Evolutionary conservation across 30 jellyfish, hydroid and myxozoan genomes (phyloP), one percentile per base, ranked within the genome.

Genomic region (Clytia hemisphaerica): DNA sequence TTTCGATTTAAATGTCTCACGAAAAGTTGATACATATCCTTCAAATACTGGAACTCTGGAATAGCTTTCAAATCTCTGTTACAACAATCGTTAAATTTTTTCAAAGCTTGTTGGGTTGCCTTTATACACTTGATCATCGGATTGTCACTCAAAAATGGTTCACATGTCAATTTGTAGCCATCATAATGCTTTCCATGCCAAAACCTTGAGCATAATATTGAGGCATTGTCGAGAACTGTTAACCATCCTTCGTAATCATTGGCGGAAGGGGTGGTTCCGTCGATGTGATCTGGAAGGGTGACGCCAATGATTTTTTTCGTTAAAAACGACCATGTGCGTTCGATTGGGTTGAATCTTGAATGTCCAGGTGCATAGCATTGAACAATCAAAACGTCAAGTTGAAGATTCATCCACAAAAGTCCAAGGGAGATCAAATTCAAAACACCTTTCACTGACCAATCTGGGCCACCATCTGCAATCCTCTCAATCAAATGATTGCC

Each of bases 401-500:
- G 1, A 16, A n/a, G 10, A 14, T 51, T 22, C 28, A 14, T n/a
- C 30, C 66, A 51, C 21, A 51, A 22, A 22, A 51, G 28, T 14
- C 66, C 66, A 22, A 51, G 21, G 15, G 28, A 51, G 30, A 51
- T 51, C 10, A 51, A 51, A 22, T 51, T 51, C 15, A 51, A 10
- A 22, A 0, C 31, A 10, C 66, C 66, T 51, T 51, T 51, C 66
- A 51, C 21, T 14, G 0, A 51, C 66, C 66, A 51, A 22, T 51
- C 66, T 0, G 66, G 66, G 18, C 66, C 66, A 51, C 66, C 66
- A 24, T 51, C 65, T 7, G 65, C 65, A 9, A 50, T 50, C n/a
- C n/a, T n/a, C n/a, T n/a, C n/a, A n/a, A 30, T 14, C 28, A 61
- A 6, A 33, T 6, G 25, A 33, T 61, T 61, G 6, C 15, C 63